Conservation (phyloP, 2,113 vertebrate genomes). For the Eulemur rufifrons region DNA sequence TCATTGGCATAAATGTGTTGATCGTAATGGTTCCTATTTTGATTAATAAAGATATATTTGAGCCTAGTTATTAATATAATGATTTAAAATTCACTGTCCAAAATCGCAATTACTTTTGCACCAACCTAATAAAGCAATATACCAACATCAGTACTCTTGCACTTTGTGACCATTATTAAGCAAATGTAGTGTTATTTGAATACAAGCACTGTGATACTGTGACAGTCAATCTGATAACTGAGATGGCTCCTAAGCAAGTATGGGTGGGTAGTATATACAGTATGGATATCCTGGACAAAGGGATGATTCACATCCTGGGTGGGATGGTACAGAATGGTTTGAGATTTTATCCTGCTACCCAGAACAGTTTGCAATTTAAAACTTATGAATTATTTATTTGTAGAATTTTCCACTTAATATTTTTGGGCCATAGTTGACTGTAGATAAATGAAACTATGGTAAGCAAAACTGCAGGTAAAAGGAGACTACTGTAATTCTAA, state of each 20-base stretch:
- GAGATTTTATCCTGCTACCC: neutral
- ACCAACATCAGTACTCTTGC: neutral
- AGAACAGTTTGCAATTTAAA: neutral
- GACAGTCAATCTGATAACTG: neutral
- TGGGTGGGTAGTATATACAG: neutral
- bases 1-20: no score
- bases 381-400: neutral
- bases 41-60: no score
- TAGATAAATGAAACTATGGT: neutral
- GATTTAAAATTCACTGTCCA: no score
- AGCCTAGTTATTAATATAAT: no score
- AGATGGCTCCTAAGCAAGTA: neutral
- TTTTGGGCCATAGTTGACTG: neutral
- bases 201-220: neutral
- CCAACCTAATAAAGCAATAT: neutral
- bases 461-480: neutral
- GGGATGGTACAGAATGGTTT: neutral
- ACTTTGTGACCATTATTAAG: neutral
- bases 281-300: neutral
- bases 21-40: no score
- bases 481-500: constrained; percentile 42
- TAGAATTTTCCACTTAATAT: neutral
- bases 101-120: no score
- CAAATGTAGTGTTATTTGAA: neutral
- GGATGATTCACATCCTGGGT: neutral